Base-by-base conservation (phyloP, 2,888 invertebrate genomes). In the Stegana nigrithorax region DNA sequence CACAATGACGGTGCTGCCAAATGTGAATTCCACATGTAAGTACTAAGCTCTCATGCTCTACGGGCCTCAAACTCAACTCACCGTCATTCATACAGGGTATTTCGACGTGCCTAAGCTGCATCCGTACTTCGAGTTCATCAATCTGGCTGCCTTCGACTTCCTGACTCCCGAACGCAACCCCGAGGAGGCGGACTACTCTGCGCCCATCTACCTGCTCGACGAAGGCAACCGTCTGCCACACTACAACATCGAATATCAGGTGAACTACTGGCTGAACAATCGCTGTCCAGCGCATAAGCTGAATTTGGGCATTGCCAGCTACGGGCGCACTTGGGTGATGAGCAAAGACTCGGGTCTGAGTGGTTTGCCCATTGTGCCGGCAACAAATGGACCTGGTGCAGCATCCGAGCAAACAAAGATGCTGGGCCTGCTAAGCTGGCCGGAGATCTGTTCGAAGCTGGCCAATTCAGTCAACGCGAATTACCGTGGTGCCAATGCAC, bases 101-200 rank as follows among this genome's bases (percentile, higher is more conserved):
- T 93, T 89, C 83, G 93, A 95, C 78, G 89, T 93, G 0, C 89
- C 91, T 6, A 87, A 90, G 36, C 85, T 95, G 63, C 89, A 91
- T 62, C 90, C 91, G 67, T 86, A 92, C 72, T 87, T 95, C 32
- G 95, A 96, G 73, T 90, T 90, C 66, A 90, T 96, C 26, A 93
- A 93, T 73, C 80, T 96, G 56, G 89, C 91, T 73, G 89, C 92
- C 0, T 95, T 91, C 74, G 95, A 96, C 84, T 95, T 91, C 83
- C 88, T 89, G 71, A 93, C 91, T 0, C 91, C 94, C 0, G 87
- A 90, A 44, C 89, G 94, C 8, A 92, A 91, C 83, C 91, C 92
- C 1, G 91, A 93, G 73, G 91, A 93, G 78, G 93, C 92, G 0
- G 94, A 94, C 82, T 94, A 89, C 78, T 87, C 91, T 0, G 88